Percentiles rank a stretch among this genome's conserved stretches.
Conservation (phyloP, 2,888 invertebrate genomes). For the Polylopha cassiicola region DNA sequence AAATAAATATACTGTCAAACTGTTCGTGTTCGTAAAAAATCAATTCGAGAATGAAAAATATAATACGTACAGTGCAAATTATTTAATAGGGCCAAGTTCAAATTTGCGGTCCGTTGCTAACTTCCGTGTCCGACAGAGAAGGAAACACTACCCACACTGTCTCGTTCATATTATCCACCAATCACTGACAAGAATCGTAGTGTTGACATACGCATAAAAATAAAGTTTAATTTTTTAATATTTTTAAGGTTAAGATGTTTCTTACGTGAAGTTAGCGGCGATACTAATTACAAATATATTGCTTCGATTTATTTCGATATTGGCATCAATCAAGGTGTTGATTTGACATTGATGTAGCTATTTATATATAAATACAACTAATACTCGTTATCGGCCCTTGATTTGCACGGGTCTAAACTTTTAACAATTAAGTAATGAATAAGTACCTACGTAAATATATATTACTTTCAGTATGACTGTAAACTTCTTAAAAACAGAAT, state of each 20-base stretch:
- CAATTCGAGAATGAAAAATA: slow-evolving; percentile 35
- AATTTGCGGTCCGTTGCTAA: slow-evolving; percentile 8
- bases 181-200: no score
- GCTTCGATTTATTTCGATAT: slow-evolving; percentile 11
- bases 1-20: slow-evolving; percentile 27
- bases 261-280: slow-evolving; percentile 11
- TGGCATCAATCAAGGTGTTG: slow-evolving; percentile 11
- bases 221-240: no score
- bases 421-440: no score
- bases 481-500: no score
- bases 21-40: slow-evolving; percentile 34
- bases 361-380: no score
- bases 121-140: slow-evolving; percentile 7
- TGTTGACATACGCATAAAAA: no score
- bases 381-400: no score
- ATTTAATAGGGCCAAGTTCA: slow-evolving; percentile 15
- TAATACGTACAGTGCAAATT: slow-evolving; percentile 14
- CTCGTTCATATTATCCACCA: slow-evolving; percentile 9
- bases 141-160: slow-evolving; percentile 7
- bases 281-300: slow-evolving; percentile 12
- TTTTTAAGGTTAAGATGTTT: slow-evolving; percentile 3
- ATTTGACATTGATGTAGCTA: slow-evolving; percentile 17
- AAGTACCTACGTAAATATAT: no score
- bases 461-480: no score
- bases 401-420: no score